Evolutionary conservation across 2,888 invertebrate genomes (phyloP).

Genomic region (Sceliomorpha sp.): DNA sequence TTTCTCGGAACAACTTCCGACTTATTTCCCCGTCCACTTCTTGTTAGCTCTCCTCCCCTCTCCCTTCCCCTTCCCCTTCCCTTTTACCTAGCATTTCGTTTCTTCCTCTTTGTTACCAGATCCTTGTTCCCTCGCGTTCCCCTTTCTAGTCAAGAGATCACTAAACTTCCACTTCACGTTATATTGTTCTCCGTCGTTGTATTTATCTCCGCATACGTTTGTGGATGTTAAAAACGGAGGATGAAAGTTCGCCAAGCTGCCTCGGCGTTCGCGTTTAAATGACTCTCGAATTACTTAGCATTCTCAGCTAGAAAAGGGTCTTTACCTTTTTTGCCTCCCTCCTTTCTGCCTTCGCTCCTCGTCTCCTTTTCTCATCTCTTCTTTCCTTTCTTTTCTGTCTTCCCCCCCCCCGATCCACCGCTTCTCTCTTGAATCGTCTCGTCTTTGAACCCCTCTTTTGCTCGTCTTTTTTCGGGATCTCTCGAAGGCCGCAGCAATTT

Average conservation of each 20-base stretch:
- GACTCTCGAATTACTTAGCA: conserved; percentile 44
- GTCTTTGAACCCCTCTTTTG: not conserved
- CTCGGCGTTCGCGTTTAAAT: conserved; percentile 23
- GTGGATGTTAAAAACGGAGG: conserved; percentile 7
- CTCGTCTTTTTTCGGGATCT: conserved; percentile 26
- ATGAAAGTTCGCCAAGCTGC: conserved; percentile 1
- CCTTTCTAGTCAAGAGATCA: conserved; percentile 16
- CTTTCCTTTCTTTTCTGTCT: too few species aligned
- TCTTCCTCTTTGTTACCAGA: too few species aligned
- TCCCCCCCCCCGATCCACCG: too few species aligned
- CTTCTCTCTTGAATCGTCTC: conserved; percentile 18
- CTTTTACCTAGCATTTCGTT: too few species aligned
- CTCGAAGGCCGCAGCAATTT: conserved; percentile 36
- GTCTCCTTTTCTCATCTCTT: not conserved
- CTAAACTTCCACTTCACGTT: conserved; percentile 11
- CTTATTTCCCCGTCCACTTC: too few species aligned
- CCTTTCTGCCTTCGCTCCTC: not conserved
- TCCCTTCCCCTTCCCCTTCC: too few species aligned
- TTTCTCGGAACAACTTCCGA: not conserved
- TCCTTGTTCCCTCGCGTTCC: not conserved
- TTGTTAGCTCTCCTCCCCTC: too few species aligned
- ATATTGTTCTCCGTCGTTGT: conserved; percentile 11
- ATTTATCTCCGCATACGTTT: conserved; percentile 12
- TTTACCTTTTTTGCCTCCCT: conserved; percentile 5
- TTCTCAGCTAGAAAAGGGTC: conserved; percentile 26